A percentile compares a stretch with the other conserved stretches of the same genome.
Conservation (phyloP, 2,888 invertebrate genomes). For the Strigamia crassipes region DNA sequence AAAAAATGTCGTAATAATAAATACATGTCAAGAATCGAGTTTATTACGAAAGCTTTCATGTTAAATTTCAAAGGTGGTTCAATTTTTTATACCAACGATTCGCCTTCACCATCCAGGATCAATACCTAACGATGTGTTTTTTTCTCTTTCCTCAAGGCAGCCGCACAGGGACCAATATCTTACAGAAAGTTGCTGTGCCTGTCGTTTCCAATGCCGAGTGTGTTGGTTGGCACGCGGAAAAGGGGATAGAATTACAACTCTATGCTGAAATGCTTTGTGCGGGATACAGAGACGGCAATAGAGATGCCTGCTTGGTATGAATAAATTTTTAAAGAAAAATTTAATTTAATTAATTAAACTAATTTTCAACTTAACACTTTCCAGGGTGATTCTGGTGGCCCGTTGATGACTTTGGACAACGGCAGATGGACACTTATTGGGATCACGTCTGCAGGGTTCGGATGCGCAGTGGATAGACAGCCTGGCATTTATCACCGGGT, state of each 20-base stretch:
- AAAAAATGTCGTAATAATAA: not conserved
- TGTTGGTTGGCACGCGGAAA: conserved; percentile 78
- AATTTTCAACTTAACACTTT: conserved; percentile 18
- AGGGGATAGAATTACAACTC: conserved; percentile 77
- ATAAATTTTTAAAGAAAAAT: not conserved
- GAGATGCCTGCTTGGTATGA: conserved; percentile 75
- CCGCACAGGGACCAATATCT: conserved; percentile 74
- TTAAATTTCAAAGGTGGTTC: not conserved
- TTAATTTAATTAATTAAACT: not conserved
- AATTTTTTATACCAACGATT: not conserved
- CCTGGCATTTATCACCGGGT: conserved; percentile 86
- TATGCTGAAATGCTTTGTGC: conserved; percentile 82
- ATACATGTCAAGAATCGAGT: not conserved
- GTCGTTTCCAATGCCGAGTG: conserved; percentile 78
- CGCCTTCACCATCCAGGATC: not conserved
- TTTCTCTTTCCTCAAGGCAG: conserved; percentile 61
- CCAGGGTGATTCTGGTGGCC: conserved; percentile 80
- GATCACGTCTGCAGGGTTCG: conserved; percentile 83
- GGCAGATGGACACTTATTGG: conserved; percentile 78
- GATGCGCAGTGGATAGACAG: conserved; percentile 82
- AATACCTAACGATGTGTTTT: not conserved
- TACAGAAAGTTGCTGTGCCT: conserved; percentile 79
- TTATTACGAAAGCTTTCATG: not conserved
- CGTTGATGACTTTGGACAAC: conserved; percentile 68
- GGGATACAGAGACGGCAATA: conserved; percentile 78